Evolutionary conservation across 1,140 invertebrate genomes (phyloP).

Genomic region (Zeugodacus cucurbitae): DNA sequence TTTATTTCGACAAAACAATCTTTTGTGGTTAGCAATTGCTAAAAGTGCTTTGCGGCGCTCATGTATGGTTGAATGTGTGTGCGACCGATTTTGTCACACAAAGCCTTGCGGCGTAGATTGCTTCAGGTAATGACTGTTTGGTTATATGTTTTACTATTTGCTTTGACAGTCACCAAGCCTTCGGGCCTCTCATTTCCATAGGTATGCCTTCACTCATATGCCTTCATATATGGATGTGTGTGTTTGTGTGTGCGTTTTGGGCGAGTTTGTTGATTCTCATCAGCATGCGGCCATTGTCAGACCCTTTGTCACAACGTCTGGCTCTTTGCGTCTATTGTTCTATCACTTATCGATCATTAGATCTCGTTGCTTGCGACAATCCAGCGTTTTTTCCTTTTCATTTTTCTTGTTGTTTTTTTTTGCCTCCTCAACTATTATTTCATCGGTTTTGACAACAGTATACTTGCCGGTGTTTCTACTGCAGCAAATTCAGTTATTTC

Average conservation of each 20-base stretch:
- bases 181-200: background rate
- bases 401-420: background rate
- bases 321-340: slow-evolving; percentile 27
- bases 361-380: slow-evolving; percentile 8
- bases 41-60: background rate
- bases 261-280: slow-evolving; percentile 40
- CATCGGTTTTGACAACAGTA: slow-evolving; percentile 23
- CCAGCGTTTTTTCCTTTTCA: background rate
- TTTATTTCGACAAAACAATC: background rate
- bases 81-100: background rate
- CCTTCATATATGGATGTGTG: background rate
- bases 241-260: background rate
- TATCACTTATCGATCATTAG: slow-evolving; percentile 42
- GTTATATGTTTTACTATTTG: background rate
- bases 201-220: too few species aligned
- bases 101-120: background rate
- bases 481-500: background rate
- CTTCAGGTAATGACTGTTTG: background rate
- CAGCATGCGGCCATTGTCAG: slow-evolving; percentile 40
- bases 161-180: slow-evolving; percentile 14
- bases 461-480: background rate
- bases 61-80: background rate
- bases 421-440: slow-evolving; percentile 22
- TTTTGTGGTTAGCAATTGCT: slow-evolving; percentile 8
- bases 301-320: slow-evolving; percentile 37